Evolutionary conservation across 2,113 vertebrate species (phyloP).

Genomic region (Crotalus horridus): DNA sequence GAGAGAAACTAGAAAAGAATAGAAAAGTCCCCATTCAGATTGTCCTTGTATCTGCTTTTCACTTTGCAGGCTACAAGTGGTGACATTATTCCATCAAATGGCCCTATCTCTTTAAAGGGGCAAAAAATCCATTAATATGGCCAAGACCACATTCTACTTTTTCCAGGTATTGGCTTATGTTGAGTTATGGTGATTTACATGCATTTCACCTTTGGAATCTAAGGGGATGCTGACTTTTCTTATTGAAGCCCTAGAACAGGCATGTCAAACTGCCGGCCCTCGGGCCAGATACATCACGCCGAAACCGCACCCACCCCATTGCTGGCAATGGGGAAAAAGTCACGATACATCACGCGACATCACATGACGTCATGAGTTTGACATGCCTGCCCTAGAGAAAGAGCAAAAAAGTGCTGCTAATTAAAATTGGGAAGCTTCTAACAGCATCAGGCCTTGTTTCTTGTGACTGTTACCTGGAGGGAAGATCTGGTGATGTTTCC

Average conservation of each 20-base stretch:
- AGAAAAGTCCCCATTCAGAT: neutral
- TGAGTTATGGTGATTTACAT: neutral
- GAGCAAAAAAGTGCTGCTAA: neutral
- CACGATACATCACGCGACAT: too few relatives aligned
- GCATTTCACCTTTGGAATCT: neutral
- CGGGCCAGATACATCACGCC: too few relatives aligned
- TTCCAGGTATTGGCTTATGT: neutral
- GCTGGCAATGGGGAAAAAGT: too few relatives aligned
- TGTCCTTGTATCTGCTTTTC: neutral
- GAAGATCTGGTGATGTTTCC: neutral
- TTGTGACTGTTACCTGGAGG: neutral
- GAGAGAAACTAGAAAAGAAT: slow-evolving; percentile 50
- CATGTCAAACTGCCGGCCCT: too few relatives aligned
- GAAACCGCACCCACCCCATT: too few relatives aligned
- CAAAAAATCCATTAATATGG: neutral
- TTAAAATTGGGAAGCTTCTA: neutral
- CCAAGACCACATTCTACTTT: neutral
- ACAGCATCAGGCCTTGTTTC: neutral
- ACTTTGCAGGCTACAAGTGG: neutral
- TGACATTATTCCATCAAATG: neutral
- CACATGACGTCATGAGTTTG: too few relatives aligned
- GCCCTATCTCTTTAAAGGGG: neutral
- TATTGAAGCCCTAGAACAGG: neutral
- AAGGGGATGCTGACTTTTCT: neutral
- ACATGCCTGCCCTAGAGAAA: neutral